Conservation (phyloP, 2,888 invertebrate genomes). For the Ochropleura leucogaster region DNA sequence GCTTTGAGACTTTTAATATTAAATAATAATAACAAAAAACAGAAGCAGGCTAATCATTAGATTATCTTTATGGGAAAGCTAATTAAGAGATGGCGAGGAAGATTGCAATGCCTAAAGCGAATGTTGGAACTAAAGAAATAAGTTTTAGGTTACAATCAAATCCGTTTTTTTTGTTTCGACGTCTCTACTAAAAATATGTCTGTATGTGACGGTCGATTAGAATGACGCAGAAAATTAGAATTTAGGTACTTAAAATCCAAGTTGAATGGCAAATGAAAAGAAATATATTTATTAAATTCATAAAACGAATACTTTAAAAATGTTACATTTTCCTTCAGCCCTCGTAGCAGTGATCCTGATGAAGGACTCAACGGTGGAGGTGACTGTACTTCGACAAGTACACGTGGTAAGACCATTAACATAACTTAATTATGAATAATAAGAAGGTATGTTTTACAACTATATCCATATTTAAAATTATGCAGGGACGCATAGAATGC, state of each 20-base stretch:
- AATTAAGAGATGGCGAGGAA: neutral
- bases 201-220: neutral
- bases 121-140: neutral
- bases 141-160: too few species aligned
- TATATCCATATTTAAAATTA: slow-evolving; percentile 17
- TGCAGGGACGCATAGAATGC: slow-evolving; percentile 23
- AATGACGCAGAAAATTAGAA: neutral
- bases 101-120: neutral
- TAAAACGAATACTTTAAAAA: neutral
- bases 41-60: neutral
- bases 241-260: too few species aligned
- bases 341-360: slow-evolving; percentile 89
- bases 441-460: neutral
- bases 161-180: too few species aligned
- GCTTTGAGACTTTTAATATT: neutral
- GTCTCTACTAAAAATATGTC: too few species aligned
- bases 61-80: neutral
- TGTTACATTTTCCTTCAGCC: slow-evolving; percentile 75
- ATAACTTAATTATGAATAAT: slow-evolving; percentile 23
- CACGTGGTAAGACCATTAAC: slow-evolving; percentile 83
- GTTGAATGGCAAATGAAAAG: too few species aligned
- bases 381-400: slow-evolving; percentile 86
- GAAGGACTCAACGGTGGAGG: slow-evolving; percentile 85
- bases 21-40: neutral
- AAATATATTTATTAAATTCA: too few species aligned